phyloP scores from a whole-genome alignment of 2,888 invertebrate species.

The Sialis lutaria region DNA sequence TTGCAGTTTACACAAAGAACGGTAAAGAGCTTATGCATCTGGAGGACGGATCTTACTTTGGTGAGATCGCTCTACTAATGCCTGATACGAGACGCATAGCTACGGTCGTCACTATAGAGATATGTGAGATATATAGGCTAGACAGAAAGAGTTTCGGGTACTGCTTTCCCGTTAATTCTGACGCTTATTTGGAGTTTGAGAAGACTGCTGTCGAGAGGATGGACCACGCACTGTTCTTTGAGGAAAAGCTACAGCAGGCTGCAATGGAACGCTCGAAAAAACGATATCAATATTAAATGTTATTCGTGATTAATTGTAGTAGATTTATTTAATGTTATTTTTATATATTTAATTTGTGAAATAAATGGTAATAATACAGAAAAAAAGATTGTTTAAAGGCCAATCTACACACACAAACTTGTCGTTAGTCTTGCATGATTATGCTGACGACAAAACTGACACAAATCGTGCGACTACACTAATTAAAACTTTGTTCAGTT shows the following conservation, averaged over 20 bases:
- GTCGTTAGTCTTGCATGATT: too few relatives aligned
- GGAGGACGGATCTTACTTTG: slow-evolving; percentile 43
- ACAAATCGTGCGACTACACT: too few relatives aligned
- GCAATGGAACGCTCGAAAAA: not conserved
- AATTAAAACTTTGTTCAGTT: too few relatives aligned
- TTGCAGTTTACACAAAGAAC: slow-evolving; percentile 37
- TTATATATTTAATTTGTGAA: too few relatives aligned
- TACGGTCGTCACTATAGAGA: slow-evolving; percentile 40
- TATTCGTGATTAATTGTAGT: too few relatives aligned
- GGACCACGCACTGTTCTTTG: slow-evolving; percentile 20
- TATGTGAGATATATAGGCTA: slow-evolving; percentile 39
- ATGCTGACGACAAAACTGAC: too few relatives aligned
- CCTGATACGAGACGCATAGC: slow-evolving; percentile 35
- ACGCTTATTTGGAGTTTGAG: slow-evolving; percentile 20
- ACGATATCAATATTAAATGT: not conserved
- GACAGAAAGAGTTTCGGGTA: slow-evolving; percentile 32
- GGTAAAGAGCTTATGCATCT: slow-evolving; percentile 43
- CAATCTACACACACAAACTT: too few relatives aligned
- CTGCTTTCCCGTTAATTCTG: slow-evolving; percentile 18
- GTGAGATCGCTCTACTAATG: slow-evolving; percentile 39
- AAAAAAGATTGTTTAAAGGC: too few relatives aligned
- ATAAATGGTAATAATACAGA: too few relatives aligned
- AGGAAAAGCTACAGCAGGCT: slow-evolving; percentile 16
- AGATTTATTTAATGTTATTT: too few relatives aligned
- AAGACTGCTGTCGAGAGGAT: slow-evolving; percentile 21